Conservation (phyloP, 2,888 invertebrate genomes). For the Lasioglossum malachurum region DNA sequence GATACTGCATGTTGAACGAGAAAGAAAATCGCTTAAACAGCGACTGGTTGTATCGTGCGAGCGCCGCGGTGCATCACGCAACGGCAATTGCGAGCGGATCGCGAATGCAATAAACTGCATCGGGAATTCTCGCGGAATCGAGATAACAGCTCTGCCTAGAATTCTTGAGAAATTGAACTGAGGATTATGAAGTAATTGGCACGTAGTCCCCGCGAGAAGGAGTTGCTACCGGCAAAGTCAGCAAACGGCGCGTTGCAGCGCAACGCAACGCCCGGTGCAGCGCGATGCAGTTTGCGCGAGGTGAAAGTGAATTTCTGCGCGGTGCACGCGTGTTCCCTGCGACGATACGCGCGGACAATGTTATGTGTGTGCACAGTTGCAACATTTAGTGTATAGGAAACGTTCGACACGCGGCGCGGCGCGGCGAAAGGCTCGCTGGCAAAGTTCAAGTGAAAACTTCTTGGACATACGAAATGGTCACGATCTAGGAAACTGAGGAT, state of each 20-base stretch:
- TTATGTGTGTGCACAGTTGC: slow-evolving; percentile 48
- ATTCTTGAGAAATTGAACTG: slow-evolving; percentile 61
- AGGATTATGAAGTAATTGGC: slow-evolving; percentile 70
- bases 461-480: neutral
- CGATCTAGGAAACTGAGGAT: neutral
- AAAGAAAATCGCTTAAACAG: neutral
- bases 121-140: slow-evolving; percentile 23
- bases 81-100: slow-evolving; percentile 2
- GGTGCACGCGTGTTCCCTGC: slow-evolving; percentile 37
- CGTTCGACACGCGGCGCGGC: neutral
- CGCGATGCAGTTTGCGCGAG: slow-evolving; percentile 63
- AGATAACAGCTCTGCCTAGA: slow-evolving; percentile 26
- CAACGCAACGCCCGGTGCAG: neutral
- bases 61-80: slow-evolving; percentile 21
- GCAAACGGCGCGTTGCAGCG: neutral
- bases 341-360: slow-evolving; percentile 40
- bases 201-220: slow-evolving; percentile 51
- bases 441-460: neutral
- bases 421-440: neutral
- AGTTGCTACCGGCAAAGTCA: slow-evolving; percentile 51
- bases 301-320: slow-evolving; percentile 78
- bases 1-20: neutral
- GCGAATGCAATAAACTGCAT: neutral
- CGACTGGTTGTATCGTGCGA: neutral
- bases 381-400: slow-evolving; percentile 59